Percentiles rank a stretch among this genome's conserved stretches.
Evolutionary conservation across 1,140 invertebrate species (phyloP).

Genomic region (Conus betulinus): DNA sequence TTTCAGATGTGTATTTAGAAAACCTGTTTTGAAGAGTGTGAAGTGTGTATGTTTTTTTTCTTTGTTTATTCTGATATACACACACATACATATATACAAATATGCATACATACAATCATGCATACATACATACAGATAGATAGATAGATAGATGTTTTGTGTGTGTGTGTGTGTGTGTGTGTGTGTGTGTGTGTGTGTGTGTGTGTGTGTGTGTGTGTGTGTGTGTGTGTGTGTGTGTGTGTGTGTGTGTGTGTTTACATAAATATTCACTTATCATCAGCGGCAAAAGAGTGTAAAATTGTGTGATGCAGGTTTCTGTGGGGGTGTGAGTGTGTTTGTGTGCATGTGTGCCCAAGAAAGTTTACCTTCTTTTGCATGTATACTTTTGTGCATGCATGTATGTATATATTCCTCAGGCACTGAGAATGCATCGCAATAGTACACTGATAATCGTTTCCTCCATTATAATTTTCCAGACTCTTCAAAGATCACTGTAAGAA

Average conservation of each 20-base stretch:
- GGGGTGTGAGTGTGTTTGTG: not conserved
- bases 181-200: too few species aligned
- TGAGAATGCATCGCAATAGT: not conserved
- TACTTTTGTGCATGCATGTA: not conserved
- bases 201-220: too few species aligned
- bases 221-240: too few species aligned
- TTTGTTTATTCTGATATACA: not conserved
- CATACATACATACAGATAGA: not conserved
- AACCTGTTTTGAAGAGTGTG: too few species aligned
- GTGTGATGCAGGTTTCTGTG: too few species aligned
- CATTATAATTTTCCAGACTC: slow-evolving; percentile 45
- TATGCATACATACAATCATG: not conserved
- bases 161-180: too few species aligned
- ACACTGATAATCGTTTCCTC: not conserved
- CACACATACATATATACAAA: not conserved
- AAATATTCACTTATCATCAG: too few species aligned
- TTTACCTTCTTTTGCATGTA: not conserved
- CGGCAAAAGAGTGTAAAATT: too few species aligned
- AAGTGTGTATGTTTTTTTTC: too few species aligned
- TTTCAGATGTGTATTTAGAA: too few species aligned
- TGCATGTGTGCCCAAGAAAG: not conserved
- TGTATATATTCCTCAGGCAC: not conserved
- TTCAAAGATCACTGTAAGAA: slow-evolving; percentile 57
- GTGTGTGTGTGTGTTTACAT: too few species aligned
- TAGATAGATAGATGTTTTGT: too few species aligned